phyloP scores from a whole-genome alignment of 2,113 vertebrate species.

The Dipodomys stephensi region DNA sequence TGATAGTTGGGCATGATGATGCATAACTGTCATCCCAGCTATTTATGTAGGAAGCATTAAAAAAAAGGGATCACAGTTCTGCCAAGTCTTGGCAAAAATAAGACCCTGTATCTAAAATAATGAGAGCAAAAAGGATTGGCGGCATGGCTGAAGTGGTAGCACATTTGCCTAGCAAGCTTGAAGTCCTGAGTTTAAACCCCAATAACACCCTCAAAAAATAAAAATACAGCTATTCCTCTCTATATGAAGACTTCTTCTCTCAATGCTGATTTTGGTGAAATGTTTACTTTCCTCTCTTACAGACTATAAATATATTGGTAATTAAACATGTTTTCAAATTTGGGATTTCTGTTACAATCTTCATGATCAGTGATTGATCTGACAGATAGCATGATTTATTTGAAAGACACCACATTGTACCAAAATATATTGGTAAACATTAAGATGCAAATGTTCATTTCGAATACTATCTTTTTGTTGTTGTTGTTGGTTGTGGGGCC shows the following conservation, averaged over 20 bases:
- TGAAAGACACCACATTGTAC: conserved; percentile 8
- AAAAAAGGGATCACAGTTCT: no score
- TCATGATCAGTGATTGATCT: not conserved
- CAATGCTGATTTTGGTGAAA: not conserved
- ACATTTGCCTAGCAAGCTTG: no score
- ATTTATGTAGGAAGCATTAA: no score
- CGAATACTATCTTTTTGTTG: not conserved
- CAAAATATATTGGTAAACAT: not conserved
- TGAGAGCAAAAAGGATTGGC: no score
- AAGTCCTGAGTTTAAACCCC: no score
- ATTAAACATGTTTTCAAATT: not conserved
- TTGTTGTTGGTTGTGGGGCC: no score
- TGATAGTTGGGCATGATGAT: no score
- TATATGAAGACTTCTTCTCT: not conserved
- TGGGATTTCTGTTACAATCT: not conserved
- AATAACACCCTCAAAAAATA: not conserved
- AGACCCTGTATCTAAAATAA: no score
- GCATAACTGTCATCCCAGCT: no score
- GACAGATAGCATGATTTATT: conserved; percentile 2
- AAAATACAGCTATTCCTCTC: not conserved
- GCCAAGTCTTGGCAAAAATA: no score
- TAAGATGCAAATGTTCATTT: conserved; percentile 15
- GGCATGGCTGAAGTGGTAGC: no score
- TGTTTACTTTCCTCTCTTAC: no score
- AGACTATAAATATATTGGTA: not conserved